Evolutionary conservation across 2,113 vertebrate species (phyloP).

Genomic region (Triplophysa tibetana): DNA sequence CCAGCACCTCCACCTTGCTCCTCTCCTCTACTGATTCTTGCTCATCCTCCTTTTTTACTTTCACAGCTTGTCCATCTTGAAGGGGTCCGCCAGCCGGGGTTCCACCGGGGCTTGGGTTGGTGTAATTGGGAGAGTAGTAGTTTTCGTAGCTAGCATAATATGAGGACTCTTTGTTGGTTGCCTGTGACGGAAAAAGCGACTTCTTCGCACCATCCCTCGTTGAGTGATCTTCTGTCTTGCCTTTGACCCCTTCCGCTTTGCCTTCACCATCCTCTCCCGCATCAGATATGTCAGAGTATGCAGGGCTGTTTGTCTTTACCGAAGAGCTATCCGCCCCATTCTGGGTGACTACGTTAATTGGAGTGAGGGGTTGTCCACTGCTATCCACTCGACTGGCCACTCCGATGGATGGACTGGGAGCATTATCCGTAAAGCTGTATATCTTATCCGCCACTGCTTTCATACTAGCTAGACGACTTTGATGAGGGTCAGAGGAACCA

Average conservation of each 20-base stretch:
- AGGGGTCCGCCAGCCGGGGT: conserved; percentile 76
- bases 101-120: conserved; percentile 86
- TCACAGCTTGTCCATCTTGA: conserved; percentile 78
- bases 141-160: conserved; percentile 90
- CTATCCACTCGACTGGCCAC: conserved; percentile 87
- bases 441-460: conserved; percentile 98
- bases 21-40: conserved; percentile 83
- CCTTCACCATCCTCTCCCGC: conserved; percentile 96
- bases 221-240: conserved; percentile 84
- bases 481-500: conserved; percentile 89
- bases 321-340: conserved; percentile 94
- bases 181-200: conserved; percentile 86
- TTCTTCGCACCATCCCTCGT: conserved; percentile 94
- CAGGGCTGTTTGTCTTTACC: conserved; percentile 94
- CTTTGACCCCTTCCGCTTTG: conserved; percentile 85
- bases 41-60: conserved; percentile 92
- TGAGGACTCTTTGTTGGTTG: conserved; percentile 88
- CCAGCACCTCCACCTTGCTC: conserved; percentile 82
- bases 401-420: conserved; percentile 94
- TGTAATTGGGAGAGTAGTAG: conserved; percentile 93
- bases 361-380: conserved; percentile 84
- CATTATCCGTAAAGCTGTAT: conserved; percentile 97
- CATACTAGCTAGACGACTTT: conserved; percentile 95
- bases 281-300: conserved; percentile 97
- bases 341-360: conserved; percentile 87